Evolutionary conservation across 1,140 invertebrate genomes (phyloP), one percentile per base, ranked within the genome.

Genomic region (Drosophila leontia): DNA sequence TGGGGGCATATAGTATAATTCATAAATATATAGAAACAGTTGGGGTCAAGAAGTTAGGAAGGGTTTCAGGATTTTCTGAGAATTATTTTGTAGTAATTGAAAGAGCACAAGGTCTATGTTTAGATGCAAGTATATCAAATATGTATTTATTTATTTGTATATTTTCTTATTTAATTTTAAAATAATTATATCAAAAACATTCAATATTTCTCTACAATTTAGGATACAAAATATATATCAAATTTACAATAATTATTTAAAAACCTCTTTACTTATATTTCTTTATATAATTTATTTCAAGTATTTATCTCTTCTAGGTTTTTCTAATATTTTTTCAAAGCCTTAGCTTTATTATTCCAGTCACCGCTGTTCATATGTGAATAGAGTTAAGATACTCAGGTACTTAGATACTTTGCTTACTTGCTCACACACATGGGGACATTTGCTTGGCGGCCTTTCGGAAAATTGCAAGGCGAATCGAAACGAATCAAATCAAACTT

Each of bases 401-500:
- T 32, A 63, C 61, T 34, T 0, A 26, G 29, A 62, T 47, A 67
- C 34, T 44, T 11, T 3, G 7, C 34, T 47, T 29, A 19, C 17
- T 34, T 34, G 44, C 12, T 47, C 39, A 29, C 47, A 50, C 47
- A 50, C 26, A 29, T 29, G 59, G 42, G 26, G 59, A 69, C 47
- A 59, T 42, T 47, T 57, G 39, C 17, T 37, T 17, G 67, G 44
- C 69, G 70, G 70, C 29, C 69, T 75, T 75, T 75, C 23, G 70
- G 57, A 23, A 74, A 75, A 75, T 75, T 75, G 71, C 59, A 69
- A 77, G 64, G 56, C 65, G 57, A 70, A 68, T 80, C 42, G 62
- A 70, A 79, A 32, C n/a, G 19, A 42, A 41, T 26, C 57, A 29
- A 69, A 44, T 63, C 59, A 12, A 69, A 44, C 42, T 39, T n/a